Conservation (phyloP, 92 coral and sea anemone genomes). For the Epizoanthus scotinus region DNA sequence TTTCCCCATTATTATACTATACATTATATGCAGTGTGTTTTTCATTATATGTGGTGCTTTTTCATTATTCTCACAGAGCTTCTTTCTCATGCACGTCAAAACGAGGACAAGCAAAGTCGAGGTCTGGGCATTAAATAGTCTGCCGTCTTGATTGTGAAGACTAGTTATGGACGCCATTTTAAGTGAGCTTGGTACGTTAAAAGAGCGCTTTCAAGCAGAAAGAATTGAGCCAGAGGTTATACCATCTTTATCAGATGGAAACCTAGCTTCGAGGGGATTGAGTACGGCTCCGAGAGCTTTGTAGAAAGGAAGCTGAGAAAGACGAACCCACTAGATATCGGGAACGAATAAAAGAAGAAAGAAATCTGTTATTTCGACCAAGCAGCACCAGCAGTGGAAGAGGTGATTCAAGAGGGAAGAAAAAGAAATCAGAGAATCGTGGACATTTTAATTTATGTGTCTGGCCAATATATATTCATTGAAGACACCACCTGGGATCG, state of each 20-base stretch:
- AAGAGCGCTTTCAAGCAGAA: slow-evolving; percentile 42
- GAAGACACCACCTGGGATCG: slow-evolving; percentile 52
- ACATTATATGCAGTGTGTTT: too few species aligned
- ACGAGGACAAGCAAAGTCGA: too few species aligned
- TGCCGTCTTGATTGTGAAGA: too few species aligned
- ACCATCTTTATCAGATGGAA: slow-evolving; percentile 50
- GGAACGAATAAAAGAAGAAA: slow-evolving; percentile 30
- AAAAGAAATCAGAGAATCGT: slow-evolving; percentile 27
- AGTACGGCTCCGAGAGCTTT: slow-evolving; percentile 47
- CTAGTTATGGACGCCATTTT: slow-evolving; percentile 30
- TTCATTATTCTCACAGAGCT: too few species aligned
- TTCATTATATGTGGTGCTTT: too few species aligned
- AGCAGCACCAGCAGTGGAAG: slow-evolving; percentile 26
- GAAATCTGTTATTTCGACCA: slow-evolving; percentile 37
- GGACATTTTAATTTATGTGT: slow-evolving; percentile 63
- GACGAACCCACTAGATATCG: slow-evolving; percentile 26
- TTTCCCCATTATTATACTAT: too few species aligned
- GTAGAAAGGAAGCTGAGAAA: slow-evolving; percentile 14
- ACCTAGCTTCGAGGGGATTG: slow-evolving; percentile 52
- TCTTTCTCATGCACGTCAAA: too few species aligned
- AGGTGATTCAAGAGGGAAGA: slow-evolving; percentile 21
- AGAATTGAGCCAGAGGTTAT: slow-evolving; percentile 37
- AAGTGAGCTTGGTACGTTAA: slow-evolving; percentile 19
- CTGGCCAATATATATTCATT: slow-evolving; percentile 47
- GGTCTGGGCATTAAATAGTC: too few species aligned